A percentile compares a stretch with the other conserved stretches of the same genome.
Evolutionary conservation across 1,140 invertebrate species (phyloP).

Genomic region (Geopemphigus sp.): DNA sequence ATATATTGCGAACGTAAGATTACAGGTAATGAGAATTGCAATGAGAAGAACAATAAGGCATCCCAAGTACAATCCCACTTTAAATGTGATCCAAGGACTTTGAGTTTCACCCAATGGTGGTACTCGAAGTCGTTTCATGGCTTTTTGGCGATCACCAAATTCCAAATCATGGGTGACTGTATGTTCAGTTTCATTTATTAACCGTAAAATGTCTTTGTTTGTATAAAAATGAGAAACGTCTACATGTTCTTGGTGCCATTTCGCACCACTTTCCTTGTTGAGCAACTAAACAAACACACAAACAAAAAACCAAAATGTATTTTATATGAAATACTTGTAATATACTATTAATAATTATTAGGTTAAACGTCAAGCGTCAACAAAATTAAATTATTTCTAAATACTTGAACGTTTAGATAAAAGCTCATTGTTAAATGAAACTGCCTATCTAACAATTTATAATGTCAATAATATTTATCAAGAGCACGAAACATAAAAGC

Average conservation of each 20-base stretch:
- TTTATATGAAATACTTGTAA: no score
- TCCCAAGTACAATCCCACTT: constrained; percentile 78
- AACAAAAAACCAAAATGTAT: constrained; percentile 6
- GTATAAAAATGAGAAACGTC: constrained; percentile 80
- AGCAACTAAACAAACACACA: constrained; percentile 57
- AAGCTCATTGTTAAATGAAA: no score
- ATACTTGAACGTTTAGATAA: no score
- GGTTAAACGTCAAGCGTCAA: no score
- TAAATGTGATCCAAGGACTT: constrained; percentile 79
- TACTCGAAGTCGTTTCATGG: constrained; percentile 84
- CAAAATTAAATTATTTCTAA: no score
- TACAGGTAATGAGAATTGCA: constrained; percentile 67
- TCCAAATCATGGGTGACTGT: constrained; percentile 80
- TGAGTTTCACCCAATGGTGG: constrained; percentile 82
- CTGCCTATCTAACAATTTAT: no score
- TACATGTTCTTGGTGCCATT: constrained; percentile 78
- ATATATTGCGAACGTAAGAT: neutral
- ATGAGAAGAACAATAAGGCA: constrained; percentile 76
- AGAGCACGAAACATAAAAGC: no score
- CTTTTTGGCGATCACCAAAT: constrained; percentile 75
- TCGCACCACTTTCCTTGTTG: constrained; percentile 61
- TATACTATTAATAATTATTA: no score
- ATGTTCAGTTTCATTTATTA: constrained; percentile 81
- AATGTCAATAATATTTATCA: no score
- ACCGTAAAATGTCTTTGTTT: constrained; percentile 82